Conservation (phyloP, 1,140 invertebrate species). For the Scaptomyza hsui region DNA sequence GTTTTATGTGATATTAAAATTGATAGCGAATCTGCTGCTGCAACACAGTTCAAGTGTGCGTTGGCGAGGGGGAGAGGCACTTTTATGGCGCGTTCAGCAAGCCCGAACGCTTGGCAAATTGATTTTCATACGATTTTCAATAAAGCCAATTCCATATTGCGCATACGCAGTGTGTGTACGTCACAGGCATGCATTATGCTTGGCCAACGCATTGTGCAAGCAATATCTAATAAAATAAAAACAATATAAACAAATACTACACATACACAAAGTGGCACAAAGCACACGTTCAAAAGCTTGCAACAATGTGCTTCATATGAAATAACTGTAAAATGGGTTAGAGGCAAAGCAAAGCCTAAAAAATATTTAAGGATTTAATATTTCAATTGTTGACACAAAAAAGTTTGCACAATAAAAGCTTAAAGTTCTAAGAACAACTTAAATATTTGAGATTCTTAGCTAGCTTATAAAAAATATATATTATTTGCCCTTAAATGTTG, state of each 20-base stretch:
- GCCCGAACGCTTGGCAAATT: conserved; percentile 61
- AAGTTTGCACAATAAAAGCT: too few relatives aligned
- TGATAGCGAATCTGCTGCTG: conserved; percentile 79
- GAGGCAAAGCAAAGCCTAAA: too few relatives aligned
- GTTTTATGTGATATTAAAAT: conserved; percentile 83
- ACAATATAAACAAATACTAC: conserved; percentile 20
- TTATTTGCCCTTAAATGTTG: not conserved
- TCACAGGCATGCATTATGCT: conserved; percentile 33
- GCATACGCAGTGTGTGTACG: conserved; percentile 64
- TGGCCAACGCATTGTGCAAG: conserved; percentile 13
- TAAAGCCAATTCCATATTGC: conserved; percentile 74
- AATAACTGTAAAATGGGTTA: not conserved
- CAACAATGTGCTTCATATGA: not conserved
- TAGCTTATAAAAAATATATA: not conserved
- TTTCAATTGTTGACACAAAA: too few relatives aligned
- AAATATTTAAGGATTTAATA: too few relatives aligned
- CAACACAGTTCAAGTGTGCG: conserved; percentile 67
- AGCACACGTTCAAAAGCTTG: too few relatives aligned
- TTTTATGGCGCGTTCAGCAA: conserved; percentile 56
- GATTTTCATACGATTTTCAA: conserved; percentile 78
- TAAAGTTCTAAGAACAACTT: too few relatives aligned
- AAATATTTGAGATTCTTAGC: not conserved
- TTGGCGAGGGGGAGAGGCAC: not conserved
- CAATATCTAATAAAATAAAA: conserved; percentile 20
- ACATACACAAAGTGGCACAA: conserved; percentile 9